Base-by-base conservation (phyloP, 2,113 vertebrate genomes). In the rabbit (Oryctolagus cuniculus) region DNA sequence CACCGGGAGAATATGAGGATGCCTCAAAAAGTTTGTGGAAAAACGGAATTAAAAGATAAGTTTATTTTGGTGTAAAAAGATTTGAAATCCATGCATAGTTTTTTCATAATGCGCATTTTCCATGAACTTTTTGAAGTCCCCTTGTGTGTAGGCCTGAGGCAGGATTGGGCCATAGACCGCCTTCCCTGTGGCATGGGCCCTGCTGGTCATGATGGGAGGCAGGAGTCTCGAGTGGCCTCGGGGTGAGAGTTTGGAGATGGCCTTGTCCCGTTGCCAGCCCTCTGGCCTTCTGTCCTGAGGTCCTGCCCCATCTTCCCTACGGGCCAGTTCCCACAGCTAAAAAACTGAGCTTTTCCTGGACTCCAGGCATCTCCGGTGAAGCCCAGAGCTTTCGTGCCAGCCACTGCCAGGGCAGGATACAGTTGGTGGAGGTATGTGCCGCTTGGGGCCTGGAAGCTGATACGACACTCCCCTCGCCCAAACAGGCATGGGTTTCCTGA, bases 1-100 rank as follows among this genome's bases (percentile, higher is more conserved):
- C 10, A 63, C 91, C 92, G 94, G 90, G 96, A 96, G 93, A 97
- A 75, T 96, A 85, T 79, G 58, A 58, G 55, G 55, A 15, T 58
- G 55, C 55, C 19, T 58, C 55, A 58, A 58, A 58, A 58, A 58
- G 55, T 19, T 58, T 15, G 55, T 58, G 55, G 55, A 58, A 58
- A 58, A 58, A 58, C 19, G 17, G 55, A 58, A 58, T 58, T 58
- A 58, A 58, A 15, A 58, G 55, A 58, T 58, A 19, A 17, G 55
- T 58, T 58, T 58, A 58, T 58, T 58, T 58, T 58, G 55, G 55
- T 58, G 55, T 19, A 58, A 58, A 58, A 58, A 58, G 55, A 19
- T 58, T 58, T 58, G 55, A 58, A 58, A 58, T 19, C 13, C 55
- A 58, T 19, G 19, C 55, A 58, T 58, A 58, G 55, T 58, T 58